phyloP scores from a whole-genome alignment of 2,113 vertebrate species.

The Hepsetus odoe region DNA sequence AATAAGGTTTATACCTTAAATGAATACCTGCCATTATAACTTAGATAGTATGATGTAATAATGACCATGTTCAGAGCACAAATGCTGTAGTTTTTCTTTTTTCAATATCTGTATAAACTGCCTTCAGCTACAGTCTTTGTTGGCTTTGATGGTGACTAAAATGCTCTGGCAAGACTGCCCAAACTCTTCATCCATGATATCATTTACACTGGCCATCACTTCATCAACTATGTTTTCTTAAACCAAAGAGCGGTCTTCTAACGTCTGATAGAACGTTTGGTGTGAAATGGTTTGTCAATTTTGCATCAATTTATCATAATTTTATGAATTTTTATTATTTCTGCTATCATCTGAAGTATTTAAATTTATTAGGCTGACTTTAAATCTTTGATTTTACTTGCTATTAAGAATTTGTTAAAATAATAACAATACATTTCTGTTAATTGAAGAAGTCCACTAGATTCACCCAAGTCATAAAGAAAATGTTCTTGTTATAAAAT shows the following conservation, averaged over 20 bases:
- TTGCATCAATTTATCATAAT: too few species aligned
- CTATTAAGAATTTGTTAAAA: too few species aligned
- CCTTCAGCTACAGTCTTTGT: slow-evolving; percentile 54
- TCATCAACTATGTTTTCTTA: slow-evolving; percentile 60
- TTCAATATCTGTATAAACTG: slow-evolving; percentile 59
- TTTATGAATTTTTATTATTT: too few species aligned
- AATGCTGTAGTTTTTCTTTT: slow-evolving; percentile 51
- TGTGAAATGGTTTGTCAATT: background rate
- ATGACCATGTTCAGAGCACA: slow-evolving; percentile 55
- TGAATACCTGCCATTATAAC: slow-evolving; percentile 1
- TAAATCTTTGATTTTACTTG: background rate
- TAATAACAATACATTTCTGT: background rate
- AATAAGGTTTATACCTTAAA: background rate
- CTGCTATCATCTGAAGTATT: slow-evolving; percentile 47
- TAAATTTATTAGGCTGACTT: background rate
- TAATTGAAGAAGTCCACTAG: background rate
- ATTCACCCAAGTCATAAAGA: background rate
- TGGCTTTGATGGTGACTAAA: slow-evolving; percentile 41
- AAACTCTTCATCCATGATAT: slow-evolving; percentile 20
- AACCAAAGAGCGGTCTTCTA: slow-evolving; percentile 73
- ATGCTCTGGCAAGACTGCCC: slow-evolving; percentile 45
- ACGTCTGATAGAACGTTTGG: slow-evolving; percentile 45
- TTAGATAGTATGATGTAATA: background rate
- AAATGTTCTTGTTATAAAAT: background rate
- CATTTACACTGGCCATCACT: slow-evolving; percentile 15